A percentile compares a stretch with the other conserved stretches of the same genome.
Evolutionary conservation across 1,140 invertebrate genomes (phyloP).

Genomic region (Sycophaga agraensis): DNA sequence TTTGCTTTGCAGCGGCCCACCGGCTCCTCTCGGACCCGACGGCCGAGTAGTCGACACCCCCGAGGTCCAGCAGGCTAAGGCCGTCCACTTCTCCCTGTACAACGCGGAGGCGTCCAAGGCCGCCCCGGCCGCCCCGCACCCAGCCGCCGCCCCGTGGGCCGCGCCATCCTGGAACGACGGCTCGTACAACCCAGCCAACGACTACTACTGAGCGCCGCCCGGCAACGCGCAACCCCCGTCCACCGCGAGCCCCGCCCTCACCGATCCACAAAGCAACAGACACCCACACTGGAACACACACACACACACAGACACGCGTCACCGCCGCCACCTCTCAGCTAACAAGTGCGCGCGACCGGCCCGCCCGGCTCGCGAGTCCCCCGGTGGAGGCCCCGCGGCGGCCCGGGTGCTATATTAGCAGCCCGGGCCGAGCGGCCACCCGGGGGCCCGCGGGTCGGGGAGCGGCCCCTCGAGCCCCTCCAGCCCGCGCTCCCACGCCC

Average conservation of each 20-base stretch:
- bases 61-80: constrained; percentile 66
- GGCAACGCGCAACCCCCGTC: neutral
- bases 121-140: constrained; percentile 49
- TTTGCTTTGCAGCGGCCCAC: constrained; percentile 44
- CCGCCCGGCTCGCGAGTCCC: no score
- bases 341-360: neutral
- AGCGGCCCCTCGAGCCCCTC: no score
- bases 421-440: no score
- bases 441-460: no score
- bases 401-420: no score
- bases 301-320: neutral
- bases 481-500: no score
- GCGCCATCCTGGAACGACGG: constrained; percentile 14
- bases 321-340: neutral
- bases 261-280: neutral
- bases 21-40: constrained; percentile 58
- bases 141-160: constrained; percentile 38
- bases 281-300: neutral
- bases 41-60: constrained; percentile 65
- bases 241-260: neutral
- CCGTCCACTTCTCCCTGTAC: constrained; percentile 62
- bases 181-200: constrained; percentile 20
- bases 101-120: constrained; percentile 60
- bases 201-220: constrained; percentile 19
- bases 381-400: no score